Percentiles rank a stretch among this genome's conserved stretches.
Evolutionary conservation across 2,113 vertebrate genomes (phyloP).

Genomic region (Triplophysa dalaica): DNA sequence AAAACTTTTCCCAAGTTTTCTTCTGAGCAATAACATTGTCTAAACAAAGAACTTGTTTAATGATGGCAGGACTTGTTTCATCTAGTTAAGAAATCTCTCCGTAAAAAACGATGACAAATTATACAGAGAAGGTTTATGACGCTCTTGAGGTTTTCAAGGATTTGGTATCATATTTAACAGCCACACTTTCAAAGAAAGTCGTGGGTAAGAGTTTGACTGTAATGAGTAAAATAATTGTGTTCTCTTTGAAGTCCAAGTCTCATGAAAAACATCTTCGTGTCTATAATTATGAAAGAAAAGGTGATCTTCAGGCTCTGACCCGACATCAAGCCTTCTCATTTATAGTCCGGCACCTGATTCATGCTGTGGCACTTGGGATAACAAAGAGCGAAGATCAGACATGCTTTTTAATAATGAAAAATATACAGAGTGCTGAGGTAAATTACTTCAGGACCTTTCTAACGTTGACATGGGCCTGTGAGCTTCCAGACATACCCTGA

Average conservation of each 20-base stretch:
- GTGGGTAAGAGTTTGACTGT: background rate
- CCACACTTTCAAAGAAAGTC: background rate
- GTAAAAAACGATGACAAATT: no score
- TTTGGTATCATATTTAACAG: background rate
- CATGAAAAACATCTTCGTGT: constrained; percentile 3
- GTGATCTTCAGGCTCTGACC: constrained; percentile 60
- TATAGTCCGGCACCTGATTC: no score
- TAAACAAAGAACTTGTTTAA: no score
- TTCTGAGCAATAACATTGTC: no score
- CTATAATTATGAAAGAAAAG: constrained; percentile 25
- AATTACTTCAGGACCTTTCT: constrained; percentile 58
- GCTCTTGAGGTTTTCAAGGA: background rate
- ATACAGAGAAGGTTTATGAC: no score
- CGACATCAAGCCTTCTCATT: constrained; percentile 64
- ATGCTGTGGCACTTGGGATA: constrained; percentile 33
- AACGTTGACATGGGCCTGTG: constrained; percentile 40
- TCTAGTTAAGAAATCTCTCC: constrained; percentile 32
- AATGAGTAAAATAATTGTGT: constrained; percentile 8
- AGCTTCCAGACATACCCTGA: constrained; percentile 32
- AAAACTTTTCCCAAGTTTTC: no score
- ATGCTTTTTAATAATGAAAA: constrained; percentile 64
- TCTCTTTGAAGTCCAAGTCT: constrained; percentile 15
- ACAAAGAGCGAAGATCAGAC: constrained; percentile 59
- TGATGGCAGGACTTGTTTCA: constrained; percentile 51
- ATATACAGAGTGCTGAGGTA: constrained; percentile 55